Conservation (phyloP, 2,113 vertebrate species). For the Thamnaconus septentrionalis region DNA sequence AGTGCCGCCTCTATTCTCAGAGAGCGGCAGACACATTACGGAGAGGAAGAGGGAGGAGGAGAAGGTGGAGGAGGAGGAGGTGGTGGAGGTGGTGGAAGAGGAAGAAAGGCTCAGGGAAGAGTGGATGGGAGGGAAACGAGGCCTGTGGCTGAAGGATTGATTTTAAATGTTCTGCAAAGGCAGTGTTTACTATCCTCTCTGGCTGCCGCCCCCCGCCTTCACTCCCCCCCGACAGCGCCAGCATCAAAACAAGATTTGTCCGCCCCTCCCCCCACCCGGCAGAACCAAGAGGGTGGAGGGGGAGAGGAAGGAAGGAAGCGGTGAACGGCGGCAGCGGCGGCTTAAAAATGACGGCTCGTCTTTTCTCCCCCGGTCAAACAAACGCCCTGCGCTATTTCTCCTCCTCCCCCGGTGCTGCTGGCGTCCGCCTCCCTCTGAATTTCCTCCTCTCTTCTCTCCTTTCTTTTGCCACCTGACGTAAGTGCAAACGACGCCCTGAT, state of each 20-base stretch:
- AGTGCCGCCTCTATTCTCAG: constrained; percentile 68
- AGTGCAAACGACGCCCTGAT: no score
- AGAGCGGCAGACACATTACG: constrained; percentile 63
- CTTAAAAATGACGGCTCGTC: constrained; percentile 34
- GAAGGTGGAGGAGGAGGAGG: neutral
- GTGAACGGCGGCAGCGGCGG: constrained; percentile 15
- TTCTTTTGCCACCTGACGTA: no score
- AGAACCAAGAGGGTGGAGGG: neutral
- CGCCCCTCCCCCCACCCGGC: constrained; percentile 28
- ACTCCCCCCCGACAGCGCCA: constrained; percentile 57
- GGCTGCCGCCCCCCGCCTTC: constrained; percentile 32
- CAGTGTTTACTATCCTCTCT: constrained; percentile 73
- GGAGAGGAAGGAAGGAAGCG: constrained; percentile 18
- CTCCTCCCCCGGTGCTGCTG: no score
- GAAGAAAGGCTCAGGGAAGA: constrained; percentile 38
- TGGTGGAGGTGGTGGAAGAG: constrained; percentile 31
- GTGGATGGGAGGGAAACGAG: constrained; percentile 36
- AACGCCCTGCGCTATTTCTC: no score
- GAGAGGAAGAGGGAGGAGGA: constrained; percentile 25
- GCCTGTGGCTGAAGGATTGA: constrained; percentile 74
- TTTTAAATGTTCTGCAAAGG: constrained; percentile 78
- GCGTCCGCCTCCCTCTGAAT: no score
- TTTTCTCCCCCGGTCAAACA: neutral
- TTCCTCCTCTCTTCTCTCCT: no score
- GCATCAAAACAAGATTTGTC: constrained; percentile 71